Base-by-base conservation (phyloP, 2,888 invertebrate species). In the Tetanocera ferruginea region DNA sequence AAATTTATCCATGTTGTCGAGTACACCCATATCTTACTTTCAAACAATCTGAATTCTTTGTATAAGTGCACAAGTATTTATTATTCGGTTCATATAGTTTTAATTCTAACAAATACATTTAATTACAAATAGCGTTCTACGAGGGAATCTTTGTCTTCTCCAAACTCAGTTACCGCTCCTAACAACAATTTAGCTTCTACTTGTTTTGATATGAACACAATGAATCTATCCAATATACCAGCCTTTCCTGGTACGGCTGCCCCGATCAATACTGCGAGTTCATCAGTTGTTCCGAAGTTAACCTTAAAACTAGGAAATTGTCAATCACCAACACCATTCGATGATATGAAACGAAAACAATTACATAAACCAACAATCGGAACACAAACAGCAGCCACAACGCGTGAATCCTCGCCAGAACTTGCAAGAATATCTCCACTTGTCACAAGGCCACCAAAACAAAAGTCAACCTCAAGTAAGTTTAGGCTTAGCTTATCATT, bases 381-480 rank as follows among this genome's bases (percentile, higher is more conserved):
- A n/a, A 5, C 37, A n/a, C 3, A 23, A n/a, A 5, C 51, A 2
- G 17, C 60, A 19, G 55, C 25, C 14, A 49, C 37, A 9, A 64
- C 77, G 9, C 91, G 94, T 76, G 95, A 95, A 86, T 92, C 93
- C 51, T 95, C 95, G 43, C 95, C 96, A 11, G 96, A 96, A 86
- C 89, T 96, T 81, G 96, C 96, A 14, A 93, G 95, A 87, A 96
- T 96, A 86, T 94, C 96, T 9, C 95, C 96, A 31, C 89, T 96
- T 78, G 94, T 96, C 52, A 96, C 95, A 5, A 92, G 95, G 81
- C 95, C 95, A 74, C 95, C 95, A 2, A 95, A 95, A 86, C 93
- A 91, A 79, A 95, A 95, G 89, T 81, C 83, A 78, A 83, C 82
- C 84, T 81, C 70, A 78, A 80, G 81, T 81, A 80, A 78, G 67